phyloP scores from a whole-genome alignment of 1,140 invertebrate genomes.

The Battus philenor region DNA sequence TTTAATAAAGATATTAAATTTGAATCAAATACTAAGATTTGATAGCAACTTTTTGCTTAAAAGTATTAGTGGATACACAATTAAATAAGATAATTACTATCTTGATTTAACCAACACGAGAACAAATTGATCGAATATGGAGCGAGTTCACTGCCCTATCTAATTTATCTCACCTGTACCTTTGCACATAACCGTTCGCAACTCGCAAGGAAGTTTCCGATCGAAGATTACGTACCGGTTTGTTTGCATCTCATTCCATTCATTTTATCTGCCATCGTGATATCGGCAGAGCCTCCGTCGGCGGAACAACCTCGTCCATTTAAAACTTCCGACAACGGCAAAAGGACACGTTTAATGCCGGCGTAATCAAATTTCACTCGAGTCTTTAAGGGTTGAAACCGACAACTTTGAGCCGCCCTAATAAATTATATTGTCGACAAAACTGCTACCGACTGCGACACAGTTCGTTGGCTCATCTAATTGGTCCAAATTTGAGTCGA shows the following conservation, averaged over 20 bases:
- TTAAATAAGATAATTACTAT: too few relatives aligned
- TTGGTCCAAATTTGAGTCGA: constrained; percentile 68
- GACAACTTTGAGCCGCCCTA: constrained; percentile 68
- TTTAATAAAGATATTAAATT: too few relatives aligned
- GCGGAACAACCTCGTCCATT: constrained; percentile 44
- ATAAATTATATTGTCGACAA: constrained; percentile 75
- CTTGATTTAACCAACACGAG: too few relatives aligned
- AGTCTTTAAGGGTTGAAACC: constrained; percentile 71
- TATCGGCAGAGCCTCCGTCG: neutral
- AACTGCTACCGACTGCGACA: constrained; percentile 69
- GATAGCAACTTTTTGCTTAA: too few relatives aligned
- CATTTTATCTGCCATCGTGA: neutral
- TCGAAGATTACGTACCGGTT: neutral
- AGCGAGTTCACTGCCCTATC: neutral
- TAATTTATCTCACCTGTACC: neutral
- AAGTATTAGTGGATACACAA: too few relatives aligned
- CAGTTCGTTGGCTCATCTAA: constrained; percentile 72
- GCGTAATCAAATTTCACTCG: constrained; percentile 71
- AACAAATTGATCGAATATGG: too few relatives aligned
- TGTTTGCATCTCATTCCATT: neutral
- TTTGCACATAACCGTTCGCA: neutral
- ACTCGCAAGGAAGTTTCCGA: neutral
- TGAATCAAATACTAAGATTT: too few relatives aligned
- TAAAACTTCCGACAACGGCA: constrained; percentile 51
- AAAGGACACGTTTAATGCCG: constrained; percentile 60